Evolutionary conservation across 2,113 vertebrate species (phyloP).

Genomic region (Nipponia nippon): DNA sequence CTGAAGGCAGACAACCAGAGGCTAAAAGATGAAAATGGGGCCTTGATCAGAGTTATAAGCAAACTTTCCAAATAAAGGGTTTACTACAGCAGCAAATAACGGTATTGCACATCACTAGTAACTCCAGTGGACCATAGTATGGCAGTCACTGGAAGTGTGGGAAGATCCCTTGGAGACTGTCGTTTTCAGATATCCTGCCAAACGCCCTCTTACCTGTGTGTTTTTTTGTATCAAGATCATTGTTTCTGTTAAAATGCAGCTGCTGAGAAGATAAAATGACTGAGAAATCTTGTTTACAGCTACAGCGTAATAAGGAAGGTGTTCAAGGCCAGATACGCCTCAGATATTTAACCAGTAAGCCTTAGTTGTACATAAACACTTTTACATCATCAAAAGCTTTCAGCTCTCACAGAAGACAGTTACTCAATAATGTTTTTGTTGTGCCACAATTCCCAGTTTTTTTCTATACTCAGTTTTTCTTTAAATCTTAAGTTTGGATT

Average conservation of each 20-base stretch:
- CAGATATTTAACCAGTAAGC: slow-evolving; percentile 99
- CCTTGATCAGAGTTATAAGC: slow-evolving; percentile 94
- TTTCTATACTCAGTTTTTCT: slow-evolving; percentile 72
- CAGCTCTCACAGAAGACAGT: slow-evolving; percentile 87
- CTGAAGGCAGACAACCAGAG: slow-evolving; percentile 99
- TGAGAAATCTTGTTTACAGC: slow-evolving; percentile 92
- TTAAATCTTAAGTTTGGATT: slow-evolving; percentile 75
- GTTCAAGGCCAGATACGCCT: slow-evolving; percentile 87
- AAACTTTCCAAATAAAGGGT: slow-evolving; percentile 90
- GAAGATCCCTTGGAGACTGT: slow-evolving; percentile 74
- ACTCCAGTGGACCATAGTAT: slow-evolving; percentile 77
- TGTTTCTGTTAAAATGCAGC: slow-evolving; percentile 81
- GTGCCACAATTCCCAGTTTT: slow-evolving; percentile 84
- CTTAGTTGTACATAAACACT: slow-evolving; percentile 99
- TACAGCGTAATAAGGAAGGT: slow-evolving; percentile 82
- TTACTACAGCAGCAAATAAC: slow-evolving; percentile 79
- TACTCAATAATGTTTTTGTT: slow-evolving; percentile 87
- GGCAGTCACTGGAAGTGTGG: slow-evolving; percentile 74
- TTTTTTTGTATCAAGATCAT: slow-evolving; percentile 78
- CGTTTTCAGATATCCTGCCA: slow-evolving; percentile 80
- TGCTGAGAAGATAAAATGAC: slow-evolving; percentile 84
- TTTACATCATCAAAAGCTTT: slow-evolving; percentile 83
- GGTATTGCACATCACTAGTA: slow-evolving; percentile 88
- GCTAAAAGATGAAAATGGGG: slow-evolving; percentile 99
- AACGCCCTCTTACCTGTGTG: slow-evolving; percentile 78